Evolutionary conservation across 1,140 invertebrate genomes (phyloP).

Genomic region (Apis cerana): DNA sequence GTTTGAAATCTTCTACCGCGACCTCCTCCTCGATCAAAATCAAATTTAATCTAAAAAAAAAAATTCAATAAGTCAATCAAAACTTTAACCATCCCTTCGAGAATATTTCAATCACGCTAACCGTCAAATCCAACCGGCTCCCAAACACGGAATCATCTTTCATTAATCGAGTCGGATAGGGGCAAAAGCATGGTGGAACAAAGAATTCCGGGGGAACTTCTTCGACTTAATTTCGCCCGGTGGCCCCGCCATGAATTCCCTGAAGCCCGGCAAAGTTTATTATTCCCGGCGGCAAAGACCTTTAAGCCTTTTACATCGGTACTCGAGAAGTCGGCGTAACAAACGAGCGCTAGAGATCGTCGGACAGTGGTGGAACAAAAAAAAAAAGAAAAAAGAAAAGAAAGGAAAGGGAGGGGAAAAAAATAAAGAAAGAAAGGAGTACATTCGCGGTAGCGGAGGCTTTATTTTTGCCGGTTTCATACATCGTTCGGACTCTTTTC

Average conservation of each 20-base stretch:
- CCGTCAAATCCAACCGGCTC: neutral
- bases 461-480: constrained; percentile 31
- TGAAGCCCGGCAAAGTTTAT: constrained; percentile 21
- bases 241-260: neutral
- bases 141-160: neutral
- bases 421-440: neutral
- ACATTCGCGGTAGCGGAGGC: neutral
- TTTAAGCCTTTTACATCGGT: constrained; percentile 34
- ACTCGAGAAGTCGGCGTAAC: constrained; percentile 13
- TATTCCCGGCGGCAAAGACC: constrained; percentile 28
- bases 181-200: neutral
- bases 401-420: neutral
- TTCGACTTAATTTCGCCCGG: constrained; percentile 8
- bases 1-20: too few species aligned
- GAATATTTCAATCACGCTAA: neutral
- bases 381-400: neutral
- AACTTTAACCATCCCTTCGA: neutral
- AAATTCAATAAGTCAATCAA: neutral
- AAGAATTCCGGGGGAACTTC: neutral
- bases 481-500: constrained; percentile 13
- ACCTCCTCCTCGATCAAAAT: too few species aligned
- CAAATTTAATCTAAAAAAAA: neutral
- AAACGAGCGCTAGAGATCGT: constrained; percentile 19
- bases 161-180: neutral
- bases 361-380: neutral